Evolutionary conservation across 1,140 invertebrate species (phyloP).

Genomic region (Venustaconcha ellipsiformis): DNA sequence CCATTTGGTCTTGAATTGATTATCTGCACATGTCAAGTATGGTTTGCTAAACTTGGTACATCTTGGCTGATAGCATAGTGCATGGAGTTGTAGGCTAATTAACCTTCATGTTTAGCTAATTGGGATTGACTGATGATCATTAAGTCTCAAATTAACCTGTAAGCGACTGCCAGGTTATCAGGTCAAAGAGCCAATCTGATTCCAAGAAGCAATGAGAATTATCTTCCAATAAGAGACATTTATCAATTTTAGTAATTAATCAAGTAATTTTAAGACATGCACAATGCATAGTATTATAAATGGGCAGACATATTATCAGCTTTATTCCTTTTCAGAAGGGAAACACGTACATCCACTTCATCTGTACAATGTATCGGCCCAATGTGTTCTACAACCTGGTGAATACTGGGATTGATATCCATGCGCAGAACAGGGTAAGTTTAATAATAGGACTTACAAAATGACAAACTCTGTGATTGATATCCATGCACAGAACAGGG

Average conservation of each 20-base stretch:
- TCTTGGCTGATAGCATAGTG: too few relatives aligned
- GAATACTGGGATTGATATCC: constrained; percentile 50
- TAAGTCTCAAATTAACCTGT: too few relatives aligned
- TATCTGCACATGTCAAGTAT: too few relatives aligned
- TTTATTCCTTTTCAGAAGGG: constrained; percentile 54
- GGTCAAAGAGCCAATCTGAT: not conserved
- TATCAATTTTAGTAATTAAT: not conserved
- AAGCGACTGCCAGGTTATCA: too few relatives aligned
- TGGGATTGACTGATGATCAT: too few relatives aligned
- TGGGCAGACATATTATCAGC: constrained; percentile 5
- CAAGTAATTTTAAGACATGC: not conserved
- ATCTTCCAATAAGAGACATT: not conserved
- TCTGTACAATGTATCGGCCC: constrained; percentile 60
- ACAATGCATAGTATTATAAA: not conserved
- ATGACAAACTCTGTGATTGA: constrained; percentile 50
- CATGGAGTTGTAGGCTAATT: too few relatives aligned
- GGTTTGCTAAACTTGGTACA: too few relatives aligned
- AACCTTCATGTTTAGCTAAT: too few relatives aligned
- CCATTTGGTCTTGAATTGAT: too few relatives aligned
- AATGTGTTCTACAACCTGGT: constrained; percentile 52
- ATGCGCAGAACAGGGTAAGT: constrained; percentile 60
- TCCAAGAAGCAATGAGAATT: not conserved
- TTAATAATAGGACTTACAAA: constrained; percentile 24
- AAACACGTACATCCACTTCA: constrained; percentile 62
- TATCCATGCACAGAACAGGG: constrained; percentile 60